phyloP scores from a whole-genome alignment of 2,888 invertebrate species.

The Cephus rjabovi region DNA sequence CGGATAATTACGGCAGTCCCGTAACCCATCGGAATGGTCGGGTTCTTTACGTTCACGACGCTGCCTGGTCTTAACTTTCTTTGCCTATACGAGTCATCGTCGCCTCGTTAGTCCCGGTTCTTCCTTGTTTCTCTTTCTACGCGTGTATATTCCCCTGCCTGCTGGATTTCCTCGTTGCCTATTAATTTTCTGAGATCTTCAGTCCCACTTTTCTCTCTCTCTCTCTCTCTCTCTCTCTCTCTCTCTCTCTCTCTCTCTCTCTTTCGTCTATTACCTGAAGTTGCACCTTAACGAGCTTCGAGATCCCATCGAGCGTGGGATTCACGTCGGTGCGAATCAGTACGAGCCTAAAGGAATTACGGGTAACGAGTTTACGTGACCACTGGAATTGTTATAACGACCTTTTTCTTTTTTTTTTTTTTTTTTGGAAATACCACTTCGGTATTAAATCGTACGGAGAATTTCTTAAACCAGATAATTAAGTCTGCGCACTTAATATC shows the following conservation, averaged over 20 bases:
- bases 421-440: neutral
- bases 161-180: neutral
- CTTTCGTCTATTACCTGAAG: neutral
- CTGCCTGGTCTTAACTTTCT: slow-evolving; percentile 8
- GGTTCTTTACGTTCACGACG: slow-evolving; percentile 15
- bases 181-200: neutral
- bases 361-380: slow-evolving; percentile 26
- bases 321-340: slow-evolving; percentile 42
- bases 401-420: neutral
- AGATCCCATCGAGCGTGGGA: slow-evolving; percentile 45
- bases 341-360: slow-evolving; percentile 45
- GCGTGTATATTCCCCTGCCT: neutral
- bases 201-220: neutral
- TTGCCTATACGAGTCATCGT: neutral
- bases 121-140: neutral
- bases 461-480: neutral
- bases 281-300: slow-evolving; percentile 9
- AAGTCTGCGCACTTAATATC: neutral
- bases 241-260: neutral
- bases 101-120: neutral
- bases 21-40: slow-evolving; percentile 32
- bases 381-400: neutral
- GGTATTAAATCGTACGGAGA: neutral
- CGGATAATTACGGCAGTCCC: slow-evolving; percentile 44
- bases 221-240: neutral